Conservation (phyloP, 2,113 vertebrate genomes). For the Ovis canadensis region DNA sequence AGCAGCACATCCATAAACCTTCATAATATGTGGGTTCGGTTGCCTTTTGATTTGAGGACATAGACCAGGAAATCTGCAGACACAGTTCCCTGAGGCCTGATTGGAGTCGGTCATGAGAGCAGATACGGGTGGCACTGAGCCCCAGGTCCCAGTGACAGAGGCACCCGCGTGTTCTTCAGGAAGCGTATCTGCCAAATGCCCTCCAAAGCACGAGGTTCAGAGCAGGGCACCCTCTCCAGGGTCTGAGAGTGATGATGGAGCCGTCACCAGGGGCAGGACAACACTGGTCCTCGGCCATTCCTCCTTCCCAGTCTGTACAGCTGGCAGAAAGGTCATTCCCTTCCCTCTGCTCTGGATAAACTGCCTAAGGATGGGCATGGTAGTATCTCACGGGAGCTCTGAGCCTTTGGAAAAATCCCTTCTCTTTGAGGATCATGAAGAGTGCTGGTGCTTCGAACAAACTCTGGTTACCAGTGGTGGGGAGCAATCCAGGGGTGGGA, state of each 20-base stretch:
- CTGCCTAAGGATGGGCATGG: neutral
- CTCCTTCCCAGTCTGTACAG: neutral
- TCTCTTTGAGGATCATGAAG: neutral
- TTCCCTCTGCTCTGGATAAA: neutral
- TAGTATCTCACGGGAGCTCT: neutral
- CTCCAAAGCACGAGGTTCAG: neutral
- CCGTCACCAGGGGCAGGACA: neutral
- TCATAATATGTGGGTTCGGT: neutral
- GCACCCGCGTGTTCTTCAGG: neutral
- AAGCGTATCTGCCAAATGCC: neutral
- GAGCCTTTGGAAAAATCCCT: neutral
- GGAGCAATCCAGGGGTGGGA: neutral
- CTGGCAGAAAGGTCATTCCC: neutral
- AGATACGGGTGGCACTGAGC: fast-evolving
- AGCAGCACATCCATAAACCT: neutral
- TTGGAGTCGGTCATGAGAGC: neutral
- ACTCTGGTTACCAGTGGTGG: neutral
- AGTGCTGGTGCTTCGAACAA: neutral
- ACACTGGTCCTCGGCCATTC: neutral
- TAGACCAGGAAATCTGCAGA: neutral
- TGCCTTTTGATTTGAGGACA: neutral
- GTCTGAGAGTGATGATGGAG: neutral
- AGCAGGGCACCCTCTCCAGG: neutral
- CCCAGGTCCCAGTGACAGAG: neutral
- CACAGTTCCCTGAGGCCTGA: neutral